These are phyloP conservation scores for Sylvicapra grimmia DNA, from an alignment of 2,113 vertebrate genomes.

Conservation along the genomic window DNA sequence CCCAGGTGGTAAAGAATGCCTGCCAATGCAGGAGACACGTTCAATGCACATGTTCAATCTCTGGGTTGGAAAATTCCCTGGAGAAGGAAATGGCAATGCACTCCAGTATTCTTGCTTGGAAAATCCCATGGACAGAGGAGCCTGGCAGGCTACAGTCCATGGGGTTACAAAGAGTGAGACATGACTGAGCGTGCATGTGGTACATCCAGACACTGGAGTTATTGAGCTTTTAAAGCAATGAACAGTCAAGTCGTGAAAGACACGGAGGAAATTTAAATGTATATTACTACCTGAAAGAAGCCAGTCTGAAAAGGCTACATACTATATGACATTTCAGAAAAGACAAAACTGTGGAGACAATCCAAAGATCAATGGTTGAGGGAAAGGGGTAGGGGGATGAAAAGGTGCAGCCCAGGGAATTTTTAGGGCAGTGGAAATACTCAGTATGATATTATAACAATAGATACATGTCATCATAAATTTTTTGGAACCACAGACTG, in stretches of 20 bases:
- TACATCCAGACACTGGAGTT: not conserved
- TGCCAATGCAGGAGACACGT: not conserved
- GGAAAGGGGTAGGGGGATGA: not conserved
- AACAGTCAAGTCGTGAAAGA: not conserved
- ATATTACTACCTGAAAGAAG: not conserved
- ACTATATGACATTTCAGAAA: not conserved
- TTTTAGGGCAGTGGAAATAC: not conserved
- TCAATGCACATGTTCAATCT: not conserved
- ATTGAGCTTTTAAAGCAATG: not conserved
- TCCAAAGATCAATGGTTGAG: not conserved
- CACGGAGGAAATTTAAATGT: not conserved
- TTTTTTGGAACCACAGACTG: not conserved
- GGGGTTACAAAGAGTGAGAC: not conserved
- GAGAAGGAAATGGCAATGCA: not conserved
- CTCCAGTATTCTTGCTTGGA: not conserved
- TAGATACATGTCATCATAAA: not conserved
- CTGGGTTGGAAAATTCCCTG: not conserved
- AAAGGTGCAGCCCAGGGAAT: not conserved
- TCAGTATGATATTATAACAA: not conserved
- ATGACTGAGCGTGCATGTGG: no score
- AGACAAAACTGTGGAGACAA: not conserved
- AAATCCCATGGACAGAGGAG: not conserved
- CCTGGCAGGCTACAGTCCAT: not conserved
- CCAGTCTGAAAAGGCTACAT: not conserved
- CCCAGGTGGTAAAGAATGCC: not conserved